Base-by-base conservation (phyloP, 2,113 vertebrate genomes). In the Clinocottus analis region DNA sequence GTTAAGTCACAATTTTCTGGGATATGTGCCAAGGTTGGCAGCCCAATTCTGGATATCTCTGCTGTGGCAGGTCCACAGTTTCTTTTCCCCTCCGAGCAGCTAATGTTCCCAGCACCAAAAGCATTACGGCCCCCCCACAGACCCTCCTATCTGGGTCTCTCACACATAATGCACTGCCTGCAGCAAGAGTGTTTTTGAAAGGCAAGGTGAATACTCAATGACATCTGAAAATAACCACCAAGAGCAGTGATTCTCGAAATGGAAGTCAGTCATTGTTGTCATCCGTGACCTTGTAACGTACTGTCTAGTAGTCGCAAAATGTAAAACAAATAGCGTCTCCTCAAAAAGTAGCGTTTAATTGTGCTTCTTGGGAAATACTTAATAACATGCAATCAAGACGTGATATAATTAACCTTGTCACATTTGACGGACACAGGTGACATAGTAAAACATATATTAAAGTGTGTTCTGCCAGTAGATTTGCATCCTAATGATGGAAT, bases 151-250 rank as follows among this genome's bases (percentile, higher is more conserved):
- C 91, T 89, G 68, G 82, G 90, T 86, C 89, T 81, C 73, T 84
- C 79, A 82, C 86, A 86, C 89, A 88, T 82, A 90, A 83, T 90
- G 82, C 80, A 86, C 79, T 1, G 87, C 89, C 89, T 87, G 69
- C 60, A 83, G 86, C 88, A 72, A 78, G 64, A 83, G 66, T 64
- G 84, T 69, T 90, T 92, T 89, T 83, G 81, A 84, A 89, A 86
- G 83, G 73, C 87, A 91, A 86, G 86, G 90, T 90, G 85, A 91
- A 81, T 56, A 70, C 77, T 86, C 92, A 93, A 88, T 93, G 91
- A 91, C 89, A 90, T 88, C 89, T 87, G 84, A 90, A 92, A 90
- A 90, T 88, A 87, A 83, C 86, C 85, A 83, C 86, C 75, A 72
- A 58, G 69, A 77, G 82, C 80, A 79, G 77, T 65, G 76, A 86